Conservation (phyloP, 2,888 invertebrate species). For the Calameuta idolon region DNA sequence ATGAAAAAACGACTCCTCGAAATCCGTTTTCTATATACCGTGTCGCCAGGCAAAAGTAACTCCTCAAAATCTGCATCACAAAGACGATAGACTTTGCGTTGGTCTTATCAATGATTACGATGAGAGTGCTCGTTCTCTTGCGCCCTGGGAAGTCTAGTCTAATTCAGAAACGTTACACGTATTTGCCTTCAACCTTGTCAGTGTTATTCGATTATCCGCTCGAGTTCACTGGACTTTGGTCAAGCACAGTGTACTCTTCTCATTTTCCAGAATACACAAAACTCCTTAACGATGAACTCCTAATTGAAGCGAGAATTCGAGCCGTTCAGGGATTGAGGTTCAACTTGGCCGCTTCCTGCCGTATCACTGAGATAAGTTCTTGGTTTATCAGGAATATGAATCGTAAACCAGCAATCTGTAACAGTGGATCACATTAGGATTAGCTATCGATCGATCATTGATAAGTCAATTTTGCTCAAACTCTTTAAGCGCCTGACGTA, state of each 20-base stretch:
- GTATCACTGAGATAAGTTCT: constrained; percentile 88
- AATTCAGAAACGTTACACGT: not conserved
- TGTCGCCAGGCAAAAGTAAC: not conserved
- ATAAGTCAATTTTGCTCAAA: not conserved
- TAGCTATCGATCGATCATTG: not conserved
- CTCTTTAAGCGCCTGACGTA: not conserved
- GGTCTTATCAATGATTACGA: not conserved
- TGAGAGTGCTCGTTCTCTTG: not conserved
- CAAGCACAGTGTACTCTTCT: not conserved
- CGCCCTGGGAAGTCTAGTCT: not conserved
- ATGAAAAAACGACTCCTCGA: not conserved
- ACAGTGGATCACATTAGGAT: constrained; percentile 30
- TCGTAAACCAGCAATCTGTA: constrained; percentile 86
- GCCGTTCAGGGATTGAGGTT: constrained; percentile 68
- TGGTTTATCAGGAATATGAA: constrained; percentile 95
- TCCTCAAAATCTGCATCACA: not conserved
- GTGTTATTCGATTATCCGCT: not conserved
- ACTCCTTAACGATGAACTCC: not conserved
- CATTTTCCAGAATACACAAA: not conserved
- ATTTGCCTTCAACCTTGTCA: not conserved
- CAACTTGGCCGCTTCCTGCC: constrained; percentile 88
- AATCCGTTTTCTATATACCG: not conserved
- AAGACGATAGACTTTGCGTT: not conserved
- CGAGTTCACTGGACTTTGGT: not conserved
- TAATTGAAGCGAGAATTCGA: not conserved